These are phyloP conservation scores for Gallirallus australis DNA, from an alignment of 2,797 vertebrate species.

Conservation along the genomic window DNA sequence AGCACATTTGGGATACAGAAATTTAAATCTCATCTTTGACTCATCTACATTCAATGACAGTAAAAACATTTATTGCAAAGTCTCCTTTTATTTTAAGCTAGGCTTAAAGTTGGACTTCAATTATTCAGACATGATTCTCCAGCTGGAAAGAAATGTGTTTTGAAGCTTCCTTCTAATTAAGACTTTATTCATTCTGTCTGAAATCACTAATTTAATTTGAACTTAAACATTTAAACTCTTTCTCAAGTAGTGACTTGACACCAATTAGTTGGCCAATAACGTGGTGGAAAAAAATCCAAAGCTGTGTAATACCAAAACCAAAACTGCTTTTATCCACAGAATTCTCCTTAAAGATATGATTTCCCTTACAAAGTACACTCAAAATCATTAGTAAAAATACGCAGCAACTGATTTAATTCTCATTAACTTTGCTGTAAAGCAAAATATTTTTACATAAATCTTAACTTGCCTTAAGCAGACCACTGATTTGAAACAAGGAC, in stretches of 20 bases:
- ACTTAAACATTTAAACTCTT: background rate
- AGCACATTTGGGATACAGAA: background rate
- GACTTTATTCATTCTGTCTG: background rate
- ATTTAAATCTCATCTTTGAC: background rate
- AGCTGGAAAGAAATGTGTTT: slow-evolving; percentile 16
- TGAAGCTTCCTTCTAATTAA: slow-evolving; percentile 33
- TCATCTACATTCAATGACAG: background rate
- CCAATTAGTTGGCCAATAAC: background rate
- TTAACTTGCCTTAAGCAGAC: background rate
- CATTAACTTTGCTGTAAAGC: background rate
- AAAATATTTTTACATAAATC: background rate
- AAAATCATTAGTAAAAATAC: background rate
- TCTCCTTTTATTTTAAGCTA: background rate
- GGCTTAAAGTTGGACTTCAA: background rate
- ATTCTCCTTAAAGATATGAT: background rate
- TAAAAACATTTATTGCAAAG: background rate
- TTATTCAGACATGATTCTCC: background rate
- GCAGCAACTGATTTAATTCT: background rate
- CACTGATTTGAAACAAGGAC: slow-evolving; percentile 14
- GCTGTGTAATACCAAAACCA: background rate
- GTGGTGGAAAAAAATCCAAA: background rate
- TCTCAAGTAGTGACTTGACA: background rate
- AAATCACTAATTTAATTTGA: slow-evolving; percentile 2
- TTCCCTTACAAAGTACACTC: background rate
- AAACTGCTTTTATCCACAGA: background rate